Percentiles rank a stretch among this genome's conserved stretches.
phyloP scores from a whole-genome alignment of 2,888 invertebrate species.

The Trissoscelio sp. region DNA sequence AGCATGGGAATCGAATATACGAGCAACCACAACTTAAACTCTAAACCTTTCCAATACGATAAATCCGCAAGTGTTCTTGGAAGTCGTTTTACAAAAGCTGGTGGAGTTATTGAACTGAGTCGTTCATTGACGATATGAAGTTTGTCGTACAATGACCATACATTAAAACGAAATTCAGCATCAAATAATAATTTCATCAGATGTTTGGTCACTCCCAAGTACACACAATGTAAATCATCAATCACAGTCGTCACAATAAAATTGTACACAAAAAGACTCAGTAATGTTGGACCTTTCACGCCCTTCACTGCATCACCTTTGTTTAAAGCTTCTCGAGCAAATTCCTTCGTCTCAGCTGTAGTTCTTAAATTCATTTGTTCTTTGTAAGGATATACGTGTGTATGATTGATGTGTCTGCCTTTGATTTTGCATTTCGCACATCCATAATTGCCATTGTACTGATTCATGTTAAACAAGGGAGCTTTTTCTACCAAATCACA shows the following conservation, averaged over 20 bases:
- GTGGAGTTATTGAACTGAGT: constrained; percentile 1
- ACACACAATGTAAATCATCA: constrained; percentile 26
- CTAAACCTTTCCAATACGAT: not conserved
- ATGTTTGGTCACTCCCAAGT: constrained; percentile 22
- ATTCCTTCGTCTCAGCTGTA: constrained; percentile 15
- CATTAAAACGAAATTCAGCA: not conserved
- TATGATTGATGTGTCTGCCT: not conserved
- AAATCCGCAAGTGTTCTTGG: not conserved
- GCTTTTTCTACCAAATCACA: constrained; percentile 62
- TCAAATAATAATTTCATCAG: constrained; percentile 33
- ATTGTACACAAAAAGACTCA: not conserved
- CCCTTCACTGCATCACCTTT: not conserved
- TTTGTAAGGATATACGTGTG: constrained; percentile 21
- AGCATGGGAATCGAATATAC: constrained; percentile 18
- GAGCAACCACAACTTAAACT: constrained; percentile 14
- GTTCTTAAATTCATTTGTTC: constrained; percentile 30
- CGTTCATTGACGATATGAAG: not conserved
- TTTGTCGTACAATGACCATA: constrained; percentile 3
- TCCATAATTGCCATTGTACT: constrained; percentile 31
- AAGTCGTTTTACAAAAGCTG: constrained; percentile 13
- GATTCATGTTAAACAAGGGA: constrained; percentile 5
- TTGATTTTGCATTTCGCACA: constrained; percentile 34
- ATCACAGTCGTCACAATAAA: constrained; percentile 14
- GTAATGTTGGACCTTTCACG: constrained; percentile 12
- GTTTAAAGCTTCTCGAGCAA: not conserved